A percentile compares a stretch with the other conserved stretches of the same genome.
phyloP scores from a whole-genome alignment of 2,888 invertebrate genomes.

The Macrophya alboannulata region DNA sequence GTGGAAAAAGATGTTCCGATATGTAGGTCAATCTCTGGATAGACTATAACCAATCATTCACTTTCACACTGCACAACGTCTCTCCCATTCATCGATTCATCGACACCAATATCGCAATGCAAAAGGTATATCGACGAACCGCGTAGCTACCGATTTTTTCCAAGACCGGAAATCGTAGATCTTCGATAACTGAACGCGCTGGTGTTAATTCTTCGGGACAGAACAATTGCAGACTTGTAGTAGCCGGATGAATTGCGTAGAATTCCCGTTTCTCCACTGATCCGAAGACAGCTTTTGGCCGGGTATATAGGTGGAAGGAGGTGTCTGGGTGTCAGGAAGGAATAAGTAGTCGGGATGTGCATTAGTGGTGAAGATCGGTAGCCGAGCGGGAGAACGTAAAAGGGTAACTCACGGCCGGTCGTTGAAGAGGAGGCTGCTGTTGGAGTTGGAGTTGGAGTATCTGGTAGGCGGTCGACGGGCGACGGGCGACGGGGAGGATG shows the following conservation, averaged over 20 bases:
- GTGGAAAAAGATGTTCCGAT: not conserved
- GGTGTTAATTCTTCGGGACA: conserved; percentile 34
- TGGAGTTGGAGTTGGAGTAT: conserved; percentile 79
- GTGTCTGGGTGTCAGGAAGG: conserved; percentile 14
- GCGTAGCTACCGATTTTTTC: not conserved
- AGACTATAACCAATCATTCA: not conserved
- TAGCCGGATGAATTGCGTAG: not conserved
- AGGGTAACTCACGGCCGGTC: conserved; percentile 53
- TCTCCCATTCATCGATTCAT: not conserved
- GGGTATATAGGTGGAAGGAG: not conserved
- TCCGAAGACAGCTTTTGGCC: not conserved
- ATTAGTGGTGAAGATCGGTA: conserved; percentile 38
- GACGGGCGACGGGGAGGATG: conserved; percentile 79
- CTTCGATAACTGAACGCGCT: not conserved
- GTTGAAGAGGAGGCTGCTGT: conserved; percentile 49
- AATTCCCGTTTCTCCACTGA: not conserved
- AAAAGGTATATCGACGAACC: not conserved
- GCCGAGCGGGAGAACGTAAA: conserved; percentile 47
- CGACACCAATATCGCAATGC: not conserved
- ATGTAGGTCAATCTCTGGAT: not conserved
- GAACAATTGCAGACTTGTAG: conserved; percentile 17
- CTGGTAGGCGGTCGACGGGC: conserved; percentile 78
- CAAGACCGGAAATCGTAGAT: not conserved
- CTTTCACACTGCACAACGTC: not conserved
- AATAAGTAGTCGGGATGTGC: conserved; percentile 15